Evolutionary conservation across 2,113 vertebrate species (phyloP).

Genomic region (Procapra przewalskii): DNA sequence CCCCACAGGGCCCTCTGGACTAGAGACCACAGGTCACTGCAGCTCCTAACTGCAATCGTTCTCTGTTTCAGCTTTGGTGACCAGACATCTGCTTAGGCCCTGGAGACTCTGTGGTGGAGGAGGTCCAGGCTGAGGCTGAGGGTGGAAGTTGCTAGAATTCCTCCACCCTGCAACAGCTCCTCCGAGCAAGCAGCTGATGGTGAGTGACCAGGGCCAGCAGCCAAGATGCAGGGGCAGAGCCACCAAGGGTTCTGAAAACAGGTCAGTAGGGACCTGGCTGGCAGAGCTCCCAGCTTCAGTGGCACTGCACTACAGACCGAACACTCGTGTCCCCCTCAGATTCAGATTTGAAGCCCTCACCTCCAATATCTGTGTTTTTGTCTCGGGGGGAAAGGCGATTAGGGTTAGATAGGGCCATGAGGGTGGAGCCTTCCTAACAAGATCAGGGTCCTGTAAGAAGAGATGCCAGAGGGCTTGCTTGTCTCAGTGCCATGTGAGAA

Average conservation of each 20-base stretch:
- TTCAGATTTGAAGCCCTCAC: not conserved
- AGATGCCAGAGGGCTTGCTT: not conserved
- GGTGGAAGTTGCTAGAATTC: not conserved
- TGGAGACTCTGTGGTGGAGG: not conserved
- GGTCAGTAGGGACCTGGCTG: not conserved
- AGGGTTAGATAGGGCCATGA: not conserved
- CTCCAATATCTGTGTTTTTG: too few relatives aligned
- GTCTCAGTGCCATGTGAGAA: not conserved
- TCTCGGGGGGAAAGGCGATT: not conserved
- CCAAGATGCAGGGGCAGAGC: not conserved
- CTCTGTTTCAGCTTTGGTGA: not conserved
- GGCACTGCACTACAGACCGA: not conserved
- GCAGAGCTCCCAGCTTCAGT: not conserved
- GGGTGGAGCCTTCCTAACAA: not conserved
- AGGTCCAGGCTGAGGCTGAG: not conserved
- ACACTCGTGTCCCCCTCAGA: not conserved
- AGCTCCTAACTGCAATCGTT: not conserved
- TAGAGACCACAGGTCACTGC: not conserved
- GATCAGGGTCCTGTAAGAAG: not conserved
- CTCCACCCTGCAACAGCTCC: not conserved
- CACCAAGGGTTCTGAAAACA: not conserved
- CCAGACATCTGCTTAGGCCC: not conserved
- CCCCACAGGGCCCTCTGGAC: rapidly evolving
- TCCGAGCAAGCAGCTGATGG: not conserved
- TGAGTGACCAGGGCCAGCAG: not conserved